phyloP scores from a whole-genome alignment of 2,888 invertebrate genomes.

The Dastarcus helophoroides region DNA sequence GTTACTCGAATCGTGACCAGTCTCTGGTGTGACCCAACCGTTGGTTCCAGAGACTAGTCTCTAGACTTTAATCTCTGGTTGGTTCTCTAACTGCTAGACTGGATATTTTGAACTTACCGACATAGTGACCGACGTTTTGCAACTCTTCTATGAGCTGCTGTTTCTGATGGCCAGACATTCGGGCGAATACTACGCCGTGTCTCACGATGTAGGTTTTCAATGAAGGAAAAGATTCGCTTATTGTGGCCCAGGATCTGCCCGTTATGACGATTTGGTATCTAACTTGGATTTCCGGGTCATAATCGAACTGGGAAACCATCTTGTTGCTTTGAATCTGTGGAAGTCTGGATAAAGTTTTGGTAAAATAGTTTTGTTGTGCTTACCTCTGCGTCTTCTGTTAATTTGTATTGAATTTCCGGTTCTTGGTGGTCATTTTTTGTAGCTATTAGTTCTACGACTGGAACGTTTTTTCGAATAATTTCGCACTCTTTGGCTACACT shows the following conservation, averaged over 20 bases:
- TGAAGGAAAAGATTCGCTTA: conserved; percentile 59
- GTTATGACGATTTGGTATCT: conserved; percentile 27
- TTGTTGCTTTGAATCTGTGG: conserved; percentile 1
- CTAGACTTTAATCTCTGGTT: too few species aligned
- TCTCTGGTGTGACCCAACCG: too few species aligned
- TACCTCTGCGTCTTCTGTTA: not conserved
- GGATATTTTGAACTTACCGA: conserved; percentile 49
- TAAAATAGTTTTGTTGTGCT: not conserved
- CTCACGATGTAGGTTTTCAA: conserved; percentile 54
- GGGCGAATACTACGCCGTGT: conserved; percentile 79
- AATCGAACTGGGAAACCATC: not conserved
- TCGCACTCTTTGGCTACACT: conserved; percentile 87
- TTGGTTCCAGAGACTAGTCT: too few species aligned
- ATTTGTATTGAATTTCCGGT: conserved; percentile 9
- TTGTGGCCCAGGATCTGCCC: conserved; percentile 60
- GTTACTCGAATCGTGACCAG: too few species aligned
- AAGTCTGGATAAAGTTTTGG: not conserved
- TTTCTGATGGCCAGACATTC: conserved; percentile 93
- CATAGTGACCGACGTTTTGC: conserved; percentile 77
- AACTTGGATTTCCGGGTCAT: conserved; percentile 12
- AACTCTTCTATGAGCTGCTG: conserved; percentile 80
- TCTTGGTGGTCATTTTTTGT: conserved; percentile 8
- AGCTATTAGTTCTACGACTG: conserved; percentile 23
- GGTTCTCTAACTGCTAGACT: too few species aligned
- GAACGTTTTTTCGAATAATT: conserved; percentile 40